Base-by-base conservation (phyloP, 1,140 invertebrate genomes). In the Hypothenemus hampei region DNA sequence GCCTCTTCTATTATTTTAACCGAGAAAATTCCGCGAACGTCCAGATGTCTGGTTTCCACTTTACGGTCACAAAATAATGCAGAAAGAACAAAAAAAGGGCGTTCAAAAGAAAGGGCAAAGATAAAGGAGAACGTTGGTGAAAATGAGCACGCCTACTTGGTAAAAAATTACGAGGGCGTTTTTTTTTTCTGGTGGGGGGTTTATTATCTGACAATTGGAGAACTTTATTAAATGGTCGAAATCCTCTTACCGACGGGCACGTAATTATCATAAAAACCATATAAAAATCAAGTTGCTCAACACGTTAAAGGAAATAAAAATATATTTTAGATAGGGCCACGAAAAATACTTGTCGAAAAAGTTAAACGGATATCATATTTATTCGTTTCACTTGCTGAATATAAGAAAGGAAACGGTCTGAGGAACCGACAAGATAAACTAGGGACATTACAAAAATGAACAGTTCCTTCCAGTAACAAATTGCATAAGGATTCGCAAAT, bases 11-110 rank as follows among this genome's bases (percentile, higher is more conserved):
- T 61, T 61, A 61, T 61, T 61, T 61, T 56, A 61, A 51, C 60
- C 57, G 60, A 56, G 60, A 61, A 58, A 61, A 61, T 61, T 61
- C 60, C 57, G 52, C 60, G 60, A 43, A 61, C 56, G 51, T 58
- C 60, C 60, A 61, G 60, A 61, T 61, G 60, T 54, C 60, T 57
- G 55, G 35, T 57, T 45, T 57, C 55, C 39, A 57, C 47, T 57
- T 57, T 57, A 43, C 55, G 55, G 55, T 46, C 41, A 39, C 55
- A 40, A 57, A 57, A 57, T 57, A 57, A 57, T 57, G 55, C 55
- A 51, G 29, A 31, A 50, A 44, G 45, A 57, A 57, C 47, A 57
- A 50, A 57, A 57, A 57, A 45, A 31, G 35, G 36, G n/a, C 36
- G n/a, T 33, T n/a, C n/a, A n/a, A n/a, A 46, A 37, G 37, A 43